Evolutionary conservation across 2,888 invertebrate species (phyloP), one percentile per base, ranked within the genome.

Genomic region (Metallyticus violacea): DNA sequence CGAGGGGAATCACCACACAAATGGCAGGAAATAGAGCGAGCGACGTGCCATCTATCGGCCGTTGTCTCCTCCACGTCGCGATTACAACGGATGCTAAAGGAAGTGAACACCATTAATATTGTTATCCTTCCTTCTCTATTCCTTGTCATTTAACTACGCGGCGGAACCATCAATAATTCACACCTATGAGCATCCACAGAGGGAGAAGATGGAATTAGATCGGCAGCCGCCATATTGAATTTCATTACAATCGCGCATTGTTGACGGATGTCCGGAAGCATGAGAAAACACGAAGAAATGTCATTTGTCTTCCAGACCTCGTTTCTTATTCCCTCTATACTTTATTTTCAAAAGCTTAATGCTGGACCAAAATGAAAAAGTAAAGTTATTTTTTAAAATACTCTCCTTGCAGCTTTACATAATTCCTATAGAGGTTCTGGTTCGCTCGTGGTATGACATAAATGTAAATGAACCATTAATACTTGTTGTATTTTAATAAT

Each of bases 81-180:
- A 81, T 81, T 81, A 30, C 81, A 30, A 81, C 81, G 81, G 83
- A 83, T 77, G 83, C 77, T 77, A 27, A 83, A 83, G 83, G 83
- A 83, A 83, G 83, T 83, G 83, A 83, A 83, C 27, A 28, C 83
- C 83, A 83, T 83, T 83, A 83, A 83, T 83, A 83, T 83, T 77
- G 77, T 83, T 77, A 83, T 83, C 83, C 82, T 82, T 82, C 82
- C 82, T 76, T 82, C 81, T 81, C 81, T 40, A 83, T 83, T 83
- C 77, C 83, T 29, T 77, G 77, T 29, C 83, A 83, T 83, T 83
- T 83, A 83, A 83, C 83, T 28, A 28, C 27, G 40, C 77, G 28
- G 29, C 76, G 28, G 77, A 77, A 83, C 76, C 77, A 83, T 83
- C 83, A 83, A 83, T 83, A 83, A 83, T 83, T 83, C 83, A 83